Evolutionary conservation across 2,797 vertebrate genomes (phyloP), one percentile per base, ranked within the genome.

Genomic region (Cottoperca gobio): DNA sequence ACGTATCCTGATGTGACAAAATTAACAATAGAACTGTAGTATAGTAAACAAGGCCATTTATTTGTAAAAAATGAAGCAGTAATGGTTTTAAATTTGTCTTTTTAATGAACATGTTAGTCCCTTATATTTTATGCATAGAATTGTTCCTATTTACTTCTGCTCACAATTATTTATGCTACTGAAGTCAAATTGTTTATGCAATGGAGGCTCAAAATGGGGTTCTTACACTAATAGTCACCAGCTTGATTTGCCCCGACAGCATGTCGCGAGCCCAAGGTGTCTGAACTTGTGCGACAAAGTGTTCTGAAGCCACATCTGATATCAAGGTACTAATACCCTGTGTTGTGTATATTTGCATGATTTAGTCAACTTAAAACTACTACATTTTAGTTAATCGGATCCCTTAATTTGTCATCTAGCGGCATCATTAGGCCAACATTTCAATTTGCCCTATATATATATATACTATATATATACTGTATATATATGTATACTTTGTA

Each of bases 181-280:
- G 12, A 45, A 60, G 23, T 28, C 16, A 0, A 60, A 40, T n/a
- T 16, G 8, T 54, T 58, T 17, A 9, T 37, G 24, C n/a, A 28
- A 1, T 28, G 6, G 26, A 35, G 16, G 26, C 16, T 65, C 21
- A 45, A 35, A 46, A 24, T 70, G 8, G 26, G 8, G 26, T 64
- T 28, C 16, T 54, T 2, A 12, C 21, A 35, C 43, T 70, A 46
- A 86, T 2, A 39, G 6, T 31, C 13, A 26, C 23, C 43, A 64
- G 50, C 2, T 72, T 43, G 9, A 14, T 88, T 76, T 84, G 8
- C 54, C n/a, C 82, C 73, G 84, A 67, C 88, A 98, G 97, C 95
- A 59, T 98, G 97, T 91, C 94, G 92, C 84, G 96, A 97, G 86
- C 96, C 96, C 78, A 98, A 95, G 93, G 94, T 96, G 83, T 97